Conservation (phyloP, 2,113 vertebrate genomes). For the Oryzias celebensis region DNA sequence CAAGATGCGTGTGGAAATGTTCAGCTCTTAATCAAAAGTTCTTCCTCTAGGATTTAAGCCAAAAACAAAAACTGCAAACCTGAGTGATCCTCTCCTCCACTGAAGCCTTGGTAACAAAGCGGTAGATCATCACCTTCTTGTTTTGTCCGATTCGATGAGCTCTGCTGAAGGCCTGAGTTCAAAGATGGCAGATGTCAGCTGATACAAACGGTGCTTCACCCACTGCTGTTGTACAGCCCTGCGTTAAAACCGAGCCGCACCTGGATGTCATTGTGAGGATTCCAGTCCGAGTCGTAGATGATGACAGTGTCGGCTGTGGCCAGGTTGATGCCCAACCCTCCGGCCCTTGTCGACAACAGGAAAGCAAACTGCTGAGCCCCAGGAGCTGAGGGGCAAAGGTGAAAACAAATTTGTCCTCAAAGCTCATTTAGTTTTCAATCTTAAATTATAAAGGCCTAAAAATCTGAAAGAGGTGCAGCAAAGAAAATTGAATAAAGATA, state of each 20-base stretch:
- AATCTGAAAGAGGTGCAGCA: not conserved
- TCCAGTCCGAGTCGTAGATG: conserved; percentile 98
- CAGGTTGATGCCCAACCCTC: conserved; percentile 95
- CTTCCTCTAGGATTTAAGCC: no score
- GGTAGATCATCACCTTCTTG: conserved; percentile 98
- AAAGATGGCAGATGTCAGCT: no score
- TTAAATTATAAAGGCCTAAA: not conserved
- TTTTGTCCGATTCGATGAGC: conserved; percentile 97
- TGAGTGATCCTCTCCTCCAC: conserved; percentile 98
- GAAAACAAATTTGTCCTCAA: not conserved
- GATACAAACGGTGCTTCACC: not conserved
- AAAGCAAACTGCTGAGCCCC: conserved; percentile 97
- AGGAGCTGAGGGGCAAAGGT: conserved; percentile 77
- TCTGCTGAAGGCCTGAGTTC: conserved; percentile 90
- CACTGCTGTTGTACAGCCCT: not conserved
- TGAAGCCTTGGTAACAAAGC: conserved; percentile 95
- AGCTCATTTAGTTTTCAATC: not conserved
- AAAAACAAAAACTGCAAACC: conserved; percentile 40
- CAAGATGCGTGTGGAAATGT: not conserved
- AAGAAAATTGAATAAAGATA: not conserved
- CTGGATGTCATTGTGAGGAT: conserved; percentile 98
- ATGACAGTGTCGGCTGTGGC: conserved; percentile 97
- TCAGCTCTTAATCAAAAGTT: no score
- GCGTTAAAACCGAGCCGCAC: conserved; percentile 48
- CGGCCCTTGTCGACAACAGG: conserved; percentile 94